Percentiles rank a stretch among this genome's conserved stretches.
phyloP scores from a whole-genome alignment of 2,113 vertebrate species.

The Psophia crepitans region DNA sequence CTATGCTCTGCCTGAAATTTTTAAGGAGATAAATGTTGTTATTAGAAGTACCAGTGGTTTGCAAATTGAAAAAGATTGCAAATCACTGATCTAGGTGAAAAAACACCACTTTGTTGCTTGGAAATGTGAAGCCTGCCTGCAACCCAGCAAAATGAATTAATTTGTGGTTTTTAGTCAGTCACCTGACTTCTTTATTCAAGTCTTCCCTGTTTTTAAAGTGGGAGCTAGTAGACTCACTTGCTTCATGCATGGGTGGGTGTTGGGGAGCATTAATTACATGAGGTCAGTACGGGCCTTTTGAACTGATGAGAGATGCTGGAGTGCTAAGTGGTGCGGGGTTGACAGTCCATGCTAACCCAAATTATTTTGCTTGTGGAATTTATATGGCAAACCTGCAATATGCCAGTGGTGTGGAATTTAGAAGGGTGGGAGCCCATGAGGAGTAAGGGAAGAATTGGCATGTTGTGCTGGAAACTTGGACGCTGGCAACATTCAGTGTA shows the following conservation, averaged over 20 bases:
- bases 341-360: neutral
- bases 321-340: neutral
- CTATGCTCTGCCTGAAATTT: neutral
- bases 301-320: neutral
- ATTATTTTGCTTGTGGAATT: neutral
- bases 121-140: neutral
- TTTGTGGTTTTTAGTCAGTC: neutral
- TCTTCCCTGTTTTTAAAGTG: neutral
- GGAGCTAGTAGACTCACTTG: neutral
- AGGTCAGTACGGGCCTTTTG: neutral
- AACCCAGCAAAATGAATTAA: neutral
- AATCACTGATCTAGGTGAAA: neutral
- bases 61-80: neutral
- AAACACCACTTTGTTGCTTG: neutral
- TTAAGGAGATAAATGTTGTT: neutral
- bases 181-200: neutral
- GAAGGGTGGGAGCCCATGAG: neutral
- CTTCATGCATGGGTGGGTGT: neutral
- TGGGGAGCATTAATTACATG: neutral
- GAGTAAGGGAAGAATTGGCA: neutral
- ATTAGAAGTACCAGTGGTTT: neutral
- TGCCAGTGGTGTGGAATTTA: neutral
- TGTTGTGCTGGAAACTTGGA: neutral
- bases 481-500: neutral
- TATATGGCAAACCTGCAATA: neutral